Conservation (phyloP, 1,140 invertebrate genomes). For the Spodoptera litura region DNA sequence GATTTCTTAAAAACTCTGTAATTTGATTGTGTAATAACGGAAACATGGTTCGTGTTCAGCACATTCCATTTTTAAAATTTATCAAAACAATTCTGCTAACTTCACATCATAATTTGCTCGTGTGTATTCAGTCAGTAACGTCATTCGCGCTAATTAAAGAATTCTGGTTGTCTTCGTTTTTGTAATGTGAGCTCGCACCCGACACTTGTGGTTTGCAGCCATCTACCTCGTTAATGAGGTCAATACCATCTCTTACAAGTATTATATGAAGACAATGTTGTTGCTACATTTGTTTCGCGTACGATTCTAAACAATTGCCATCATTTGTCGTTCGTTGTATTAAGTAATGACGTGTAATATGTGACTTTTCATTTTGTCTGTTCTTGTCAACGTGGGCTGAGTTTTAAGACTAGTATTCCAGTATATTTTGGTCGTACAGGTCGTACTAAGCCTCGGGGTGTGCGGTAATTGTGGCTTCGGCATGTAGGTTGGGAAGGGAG, state of each 20-base stretch:
- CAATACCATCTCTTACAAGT: slow-evolving; percentile 10
- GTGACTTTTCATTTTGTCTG: not conserved
- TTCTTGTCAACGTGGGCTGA: not conserved
- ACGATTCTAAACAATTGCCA: slow-evolving; percentile 3
- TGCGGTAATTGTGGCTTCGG: no score
- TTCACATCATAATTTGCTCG: not conserved
- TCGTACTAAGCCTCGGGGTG: no score
- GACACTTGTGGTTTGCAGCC: slow-evolving; percentile 57
- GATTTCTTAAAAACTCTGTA: no score
- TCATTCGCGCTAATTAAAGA: slow-evolving; percentile 63
- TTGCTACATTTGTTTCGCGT: slow-evolving; percentile 5
- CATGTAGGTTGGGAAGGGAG: no score
- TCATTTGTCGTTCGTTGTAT: not conserved
- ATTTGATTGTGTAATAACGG: no score
- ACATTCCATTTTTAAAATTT: no score
- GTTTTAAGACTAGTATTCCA: no score
- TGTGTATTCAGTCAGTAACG: not conserved
- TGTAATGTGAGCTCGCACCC: slow-evolving; percentile 60
- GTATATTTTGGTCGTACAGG: no score
- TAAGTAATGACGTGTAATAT: not conserved
- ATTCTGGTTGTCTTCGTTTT: slow-evolving; percentile 58
- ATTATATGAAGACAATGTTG: not conserved
- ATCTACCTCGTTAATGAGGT: slow-evolving; percentile 46
- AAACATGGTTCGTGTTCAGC: no score
- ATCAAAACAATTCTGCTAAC: not conserved